Base-by-base conservation (phyloP, 2,113 vertebrate genomes). In the Melanocharis versteri region DNA sequence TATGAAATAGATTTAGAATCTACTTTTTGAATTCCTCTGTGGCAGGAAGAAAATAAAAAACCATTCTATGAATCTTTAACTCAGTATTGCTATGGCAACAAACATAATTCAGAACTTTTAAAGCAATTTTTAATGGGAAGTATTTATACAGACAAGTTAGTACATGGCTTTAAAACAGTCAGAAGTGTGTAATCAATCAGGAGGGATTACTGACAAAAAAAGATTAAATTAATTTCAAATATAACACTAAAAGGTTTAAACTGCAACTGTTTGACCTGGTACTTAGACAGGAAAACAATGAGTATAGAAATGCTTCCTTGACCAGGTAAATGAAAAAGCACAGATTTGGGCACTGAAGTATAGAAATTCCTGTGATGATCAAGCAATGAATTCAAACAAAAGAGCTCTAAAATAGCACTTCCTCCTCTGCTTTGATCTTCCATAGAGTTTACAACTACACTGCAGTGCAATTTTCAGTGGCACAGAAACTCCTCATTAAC, bases 21-120 rank as follows among this genome's bases (percentile, higher is more conserved):
- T 84, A 64, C 68, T 48, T 83, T 85, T 61, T 58, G 66, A 90
- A 80, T 90, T 94, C 77, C 50, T 71, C 37, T 70, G 39, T 8
- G 78, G 33, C 22, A 73, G 90, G 54, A 77, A 48, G 72, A 93
- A 95, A 92, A 73, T 54, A 93, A 73, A 90, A 88, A 93, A 26
- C 2, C 57, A 66, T 92, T 89, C 72, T 78, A 61, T 68, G 69
- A 94, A 94, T 94, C 84, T 85, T 90, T 86, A 92, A 80, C 68
- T 3, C n/a, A 71, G 50, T 78, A 92, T 96, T 97, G 81, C 97
- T 96, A 96, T 95, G 83, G 96, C 89, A 97, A 97, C 93, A 95
- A 90, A 94, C 47, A 48, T 89, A 85, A 92, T 77, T 94, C 71
- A 84, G 79, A 95, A 94, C 50, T 96, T 94, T 60, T 77, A 87